phyloP scores from a whole-genome alignment of 2,888 invertebrate genomes.

The Eremobia ochroleuca region DNA sequence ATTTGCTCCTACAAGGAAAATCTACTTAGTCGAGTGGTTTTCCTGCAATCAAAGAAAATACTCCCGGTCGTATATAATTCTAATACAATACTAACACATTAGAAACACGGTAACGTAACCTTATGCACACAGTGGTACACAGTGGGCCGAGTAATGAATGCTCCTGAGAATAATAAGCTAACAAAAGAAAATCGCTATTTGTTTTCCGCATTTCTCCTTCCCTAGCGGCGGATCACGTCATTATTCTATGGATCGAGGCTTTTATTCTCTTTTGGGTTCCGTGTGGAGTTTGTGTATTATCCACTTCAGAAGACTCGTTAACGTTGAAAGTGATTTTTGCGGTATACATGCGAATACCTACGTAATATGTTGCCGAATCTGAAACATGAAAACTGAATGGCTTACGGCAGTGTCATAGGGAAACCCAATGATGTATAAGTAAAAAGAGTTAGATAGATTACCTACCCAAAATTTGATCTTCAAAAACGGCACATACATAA shows the following conservation, averaged over 20 bases:
- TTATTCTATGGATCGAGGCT: constrained; percentile 82
- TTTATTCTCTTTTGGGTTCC: constrained; percentile 71
- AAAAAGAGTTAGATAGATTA: not conserved
- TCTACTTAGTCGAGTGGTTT: constrained; percentile 32
- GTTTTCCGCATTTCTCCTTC: constrained; percentile 85
- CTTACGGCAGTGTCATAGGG: not conserved
- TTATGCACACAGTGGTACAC: constrained; percentile 74
- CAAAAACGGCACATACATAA: not conserved
- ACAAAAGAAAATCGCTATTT: constrained; percentile 90
- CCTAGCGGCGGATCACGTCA: constrained; percentile 85
- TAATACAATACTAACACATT: constrained; percentile 67
- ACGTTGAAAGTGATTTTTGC: not conserved
- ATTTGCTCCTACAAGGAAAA: constrained; percentile 43
- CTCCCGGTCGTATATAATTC: constrained; percentile 52
- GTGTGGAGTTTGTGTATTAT: constrained; percentile 22
- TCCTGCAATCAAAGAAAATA: constrained; percentile 57
- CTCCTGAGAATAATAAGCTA: constrained; percentile 88
- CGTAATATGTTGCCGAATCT: not conserved
- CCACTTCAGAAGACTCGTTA: not conserved
- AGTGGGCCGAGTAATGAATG: constrained; percentile 86
- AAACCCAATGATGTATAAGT: not conserved
- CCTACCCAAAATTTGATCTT: not conserved
- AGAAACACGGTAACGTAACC: constrained; percentile 56
- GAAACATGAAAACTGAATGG: not conserved
- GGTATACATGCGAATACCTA: not conserved